Conservation (phyloP, 2,888 invertebrate genomes). For the Hydrotaea diabolus region DNA sequence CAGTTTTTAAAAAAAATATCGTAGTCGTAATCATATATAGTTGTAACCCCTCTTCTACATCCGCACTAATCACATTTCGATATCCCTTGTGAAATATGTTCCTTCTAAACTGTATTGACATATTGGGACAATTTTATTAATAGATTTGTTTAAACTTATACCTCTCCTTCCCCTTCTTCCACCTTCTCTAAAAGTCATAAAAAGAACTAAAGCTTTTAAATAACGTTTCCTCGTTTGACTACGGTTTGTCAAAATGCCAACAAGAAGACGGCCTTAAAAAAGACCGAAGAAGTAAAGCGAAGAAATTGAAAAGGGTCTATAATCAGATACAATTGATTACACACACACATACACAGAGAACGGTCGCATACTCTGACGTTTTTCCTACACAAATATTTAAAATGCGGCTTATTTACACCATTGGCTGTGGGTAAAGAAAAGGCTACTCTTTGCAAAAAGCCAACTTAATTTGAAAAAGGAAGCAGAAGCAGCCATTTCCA, state of each 20-base stretch:
- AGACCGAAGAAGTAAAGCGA: constrained; percentile 19
- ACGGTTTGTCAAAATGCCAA: constrained; percentile 38
- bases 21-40: too few species aligned
- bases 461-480: constrained; percentile 40
- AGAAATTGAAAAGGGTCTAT: constrained; percentile 54
- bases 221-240: constrained; percentile 35
- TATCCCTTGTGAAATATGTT: constrained; percentile 49
- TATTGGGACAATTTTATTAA: constrained; percentile 48
- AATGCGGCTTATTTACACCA: constrained; percentile 66
- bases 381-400: constrained; percentile 61
- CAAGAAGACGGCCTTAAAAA: constrained; percentile 53
- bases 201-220: constrained; percentile 44
- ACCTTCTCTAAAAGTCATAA: background rate
- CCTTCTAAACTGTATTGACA: constrained; percentile 46
- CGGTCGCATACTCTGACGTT: background rate
- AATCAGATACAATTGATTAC: constrained; percentile 54
- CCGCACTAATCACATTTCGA: constrained; percentile 1
- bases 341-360: constrained; percentile 19
- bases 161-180: background rate
- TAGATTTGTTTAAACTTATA: constrained; percentile 46
- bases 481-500: constrained; percentile 11
- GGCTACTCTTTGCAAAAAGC: constrained; percentile 1
- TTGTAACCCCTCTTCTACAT: background rate
- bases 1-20: too few species aligned
- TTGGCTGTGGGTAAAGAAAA: constrained; percentile 18